These are phyloP conservation scores for Zaprionus inermis DNA, from an alignment of 1,140 invertebrate species.

Conservation along the genomic window DNA sequence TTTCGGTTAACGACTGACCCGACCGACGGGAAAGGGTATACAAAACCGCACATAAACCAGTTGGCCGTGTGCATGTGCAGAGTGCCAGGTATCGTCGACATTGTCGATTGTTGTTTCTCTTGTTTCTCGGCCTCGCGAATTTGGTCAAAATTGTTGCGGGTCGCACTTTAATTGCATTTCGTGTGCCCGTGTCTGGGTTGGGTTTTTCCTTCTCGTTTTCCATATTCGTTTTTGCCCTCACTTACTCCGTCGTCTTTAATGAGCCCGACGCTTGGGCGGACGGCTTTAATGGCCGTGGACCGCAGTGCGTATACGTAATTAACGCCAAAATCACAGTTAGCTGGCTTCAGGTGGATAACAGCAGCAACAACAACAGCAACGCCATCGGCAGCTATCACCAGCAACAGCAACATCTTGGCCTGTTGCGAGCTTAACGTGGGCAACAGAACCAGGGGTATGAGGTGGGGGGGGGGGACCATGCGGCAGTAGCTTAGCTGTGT, in stretches of 20 bases:
- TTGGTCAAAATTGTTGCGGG: constrained; percentile 64
- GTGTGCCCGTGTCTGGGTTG: constrained; percentile 35
- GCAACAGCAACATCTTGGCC: constrained; percentile 25
- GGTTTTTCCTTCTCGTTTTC: constrained; percentile 12
- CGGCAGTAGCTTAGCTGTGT: not conserved
- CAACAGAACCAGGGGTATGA: not conserved
- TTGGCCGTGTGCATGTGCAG: constrained; percentile 56
- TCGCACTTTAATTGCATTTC: constrained; percentile 66
- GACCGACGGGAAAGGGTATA: constrained; percentile 7
- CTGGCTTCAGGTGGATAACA: constrained; percentile 26
- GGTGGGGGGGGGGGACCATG: not conserved
- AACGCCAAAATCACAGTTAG: constrained; percentile 59
- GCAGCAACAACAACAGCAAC: not conserved
- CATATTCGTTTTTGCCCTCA: not conserved
- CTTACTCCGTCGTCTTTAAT: constrained; percentile 55
- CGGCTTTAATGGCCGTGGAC: constrained; percentile 46
- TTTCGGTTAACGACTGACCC: not conserved
- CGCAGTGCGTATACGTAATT: constrained; percentile 68
- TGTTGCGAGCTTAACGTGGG: not conserved
- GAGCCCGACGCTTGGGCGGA: constrained; percentile 18
- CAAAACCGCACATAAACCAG: constrained; percentile 41
- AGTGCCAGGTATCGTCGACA: constrained; percentile 21
- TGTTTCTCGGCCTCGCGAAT: constrained; percentile 40
- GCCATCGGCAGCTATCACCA: constrained; percentile 45
- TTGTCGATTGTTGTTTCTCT: constrained; percentile 20